Base-by-base conservation (phyloP, 2,888 invertebrate species). In the Anthrax anthrax region DNA sequence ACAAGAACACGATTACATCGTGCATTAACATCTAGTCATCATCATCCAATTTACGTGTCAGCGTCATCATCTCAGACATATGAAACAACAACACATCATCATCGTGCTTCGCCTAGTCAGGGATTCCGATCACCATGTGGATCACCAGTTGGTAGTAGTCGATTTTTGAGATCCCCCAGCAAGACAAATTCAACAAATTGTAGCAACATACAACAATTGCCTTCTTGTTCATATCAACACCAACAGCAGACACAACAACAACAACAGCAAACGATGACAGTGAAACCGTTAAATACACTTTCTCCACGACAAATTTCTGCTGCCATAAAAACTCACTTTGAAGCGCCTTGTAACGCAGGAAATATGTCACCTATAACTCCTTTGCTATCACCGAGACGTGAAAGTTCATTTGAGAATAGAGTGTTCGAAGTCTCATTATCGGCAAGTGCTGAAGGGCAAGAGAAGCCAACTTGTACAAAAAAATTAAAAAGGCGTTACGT, bases 61-160 rank as follows among this genome's bases (percentile, higher is more conserved):
- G 17, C 49, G 10, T 46, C 52, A 12, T 44, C 53, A n/a, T 43
- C 52, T 10, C 49, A 48, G 27, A 48, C 48, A n/a, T 52, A 47
- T 43, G 54, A 54, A 39, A 57, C 60, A 4, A 56, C 56, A 49
- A 50, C 56, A 37, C 53, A 54, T 47, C 50, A 54, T 14, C 57
- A 56, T 52, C 52, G 56, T 43, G 53, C 57, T 42, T 55, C 57
- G 14, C 55, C 58, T 53, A 57, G 57, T 57, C 57, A 70, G 57
- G 58, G 59, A 55, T 72, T 64, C 51, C 61, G 64, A 34, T 68
- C 69, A 18, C 67, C 69, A 12, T 67, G 67, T 51, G 66, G 67
- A 6, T 69, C 68, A 34, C 68, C 68, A 4, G 50, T 56, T 16
- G 51, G 52, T 1, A 50, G 48, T 43, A 47, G 49, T 36, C 43